These are phyloP conservation scores for Trematomus loennbergii DNA, from an alignment of 2,113 vertebrate species.

Conservation along the genomic window DNA sequence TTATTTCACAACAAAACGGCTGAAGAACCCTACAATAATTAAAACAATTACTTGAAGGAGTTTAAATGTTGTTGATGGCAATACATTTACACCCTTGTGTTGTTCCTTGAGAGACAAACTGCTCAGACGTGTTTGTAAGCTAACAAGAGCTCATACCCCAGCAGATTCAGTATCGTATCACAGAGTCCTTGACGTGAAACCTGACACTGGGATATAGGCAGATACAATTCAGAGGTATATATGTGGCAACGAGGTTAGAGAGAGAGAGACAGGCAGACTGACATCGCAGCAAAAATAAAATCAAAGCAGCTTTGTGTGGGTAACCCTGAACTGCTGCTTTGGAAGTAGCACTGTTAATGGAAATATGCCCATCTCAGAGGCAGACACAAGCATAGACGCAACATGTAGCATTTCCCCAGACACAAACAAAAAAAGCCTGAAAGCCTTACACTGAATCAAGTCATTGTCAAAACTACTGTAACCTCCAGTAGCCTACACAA, in stretches of 20 bases:
- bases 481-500: slow-evolving; percentile 16
- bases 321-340: slow-evolving; percentile 97
- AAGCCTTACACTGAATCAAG: slow-evolving; percentile 28
- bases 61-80: slow-evolving; percentile 41
- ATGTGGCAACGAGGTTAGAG: slow-evolving; percentile 73
- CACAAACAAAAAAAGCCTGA: slow-evolving; percentile 33
- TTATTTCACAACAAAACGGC: slow-evolving; percentile 6
- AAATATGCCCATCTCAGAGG: slow-evolving; percentile 79
- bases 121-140: slow-evolving; percentile 20
- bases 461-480: slow-evolving; percentile 14
- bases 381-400: slow-evolving; percentile 74
- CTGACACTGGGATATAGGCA: slow-evolving; percentile 59
- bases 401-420: slow-evolving; percentile 73
- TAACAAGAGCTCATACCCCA: slow-evolving; percentile 31
- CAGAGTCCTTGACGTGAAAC: slow-evolving; percentile 48
- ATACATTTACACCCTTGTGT: slow-evolving; percentile 41
- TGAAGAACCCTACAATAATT: slow-evolving; percentile 7
- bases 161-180: slow-evolving; percentile 36
- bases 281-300: slow-evolving; percentile 68
- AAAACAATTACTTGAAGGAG: neutral
- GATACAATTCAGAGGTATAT: slow-evolving; percentile 78
- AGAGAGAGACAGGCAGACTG: slow-evolving; percentile 34
- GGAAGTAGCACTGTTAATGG: slow-evolving; percentile 93
- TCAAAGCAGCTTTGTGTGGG: slow-evolving; percentile 87
- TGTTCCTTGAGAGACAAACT: slow-evolving; percentile 59